Percentiles rank a stretch among this genome's conserved stretches.
phyloP scores from a whole-genome alignment of 92 coral and sea anemone genomes.

The Epizoanthus fatuus region DNA sequence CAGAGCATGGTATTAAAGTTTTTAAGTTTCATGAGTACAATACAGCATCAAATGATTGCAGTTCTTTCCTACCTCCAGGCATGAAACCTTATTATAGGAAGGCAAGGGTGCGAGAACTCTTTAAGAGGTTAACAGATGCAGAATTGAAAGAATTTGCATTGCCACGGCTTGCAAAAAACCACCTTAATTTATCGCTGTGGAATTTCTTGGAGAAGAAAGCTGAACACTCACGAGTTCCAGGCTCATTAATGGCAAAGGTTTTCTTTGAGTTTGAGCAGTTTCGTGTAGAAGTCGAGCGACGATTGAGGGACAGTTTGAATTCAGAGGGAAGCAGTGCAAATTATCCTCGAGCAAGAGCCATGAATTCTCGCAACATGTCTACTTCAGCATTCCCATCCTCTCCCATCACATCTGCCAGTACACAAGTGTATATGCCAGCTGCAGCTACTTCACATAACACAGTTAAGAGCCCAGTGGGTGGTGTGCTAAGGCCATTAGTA shows the following conservation, averaged over 20 bases:
- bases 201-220: slow-evolving; percentile 32
- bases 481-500: background rate
- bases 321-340: background rate
- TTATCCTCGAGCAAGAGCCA: background rate
- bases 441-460: background rate
- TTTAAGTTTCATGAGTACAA: slow-evolving; percentile 27
- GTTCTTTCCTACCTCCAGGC: slow-evolving; percentile 7
- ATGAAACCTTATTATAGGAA: slow-evolving; percentile 31
- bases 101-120: slow-evolving; percentile 36
- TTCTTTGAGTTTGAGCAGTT: slow-evolving; percentile 38
- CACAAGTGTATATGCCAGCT: background rate
- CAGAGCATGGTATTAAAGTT: slow-evolving; percentile 25
- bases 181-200: slow-evolving; percentile 10
- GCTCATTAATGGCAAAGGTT: slow-evolving; percentile 24
- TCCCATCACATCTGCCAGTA: background rate
- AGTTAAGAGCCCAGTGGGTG: no score
- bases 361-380: background rate
- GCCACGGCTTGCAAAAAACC: slow-evolving; percentile 26
- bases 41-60: slow-evolving; percentile 15
- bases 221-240: slow-evolving; percentile 39
- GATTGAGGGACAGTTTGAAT: slow-evolving; percentile 11
- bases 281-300: slow-evolving; percentile 34
- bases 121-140: slow-evolving; percentile 30
- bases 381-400: background rate
- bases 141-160: slow-evolving; percentile 44